A percentile compares a stretch with the other conserved stretches of the same genome.
phyloP scores from a whole-genome alignment of 2,113 vertebrate genomes.

The Craseonycteris thonglongyai region DNA sequence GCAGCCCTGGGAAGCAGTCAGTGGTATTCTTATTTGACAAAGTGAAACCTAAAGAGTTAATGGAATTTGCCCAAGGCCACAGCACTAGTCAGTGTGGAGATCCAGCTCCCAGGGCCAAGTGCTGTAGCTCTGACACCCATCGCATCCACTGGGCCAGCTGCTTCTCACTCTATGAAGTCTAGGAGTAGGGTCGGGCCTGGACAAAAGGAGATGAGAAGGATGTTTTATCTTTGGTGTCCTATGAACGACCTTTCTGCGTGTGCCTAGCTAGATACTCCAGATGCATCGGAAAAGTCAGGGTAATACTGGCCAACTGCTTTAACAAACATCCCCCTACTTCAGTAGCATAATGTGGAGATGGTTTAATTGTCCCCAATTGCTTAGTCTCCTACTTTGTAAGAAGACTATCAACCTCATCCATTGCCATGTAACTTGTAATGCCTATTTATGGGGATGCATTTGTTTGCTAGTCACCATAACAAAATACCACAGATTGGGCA shows the following conservation, averaged over 20 bases:
- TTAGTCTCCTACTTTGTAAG: neutral
- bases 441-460: neutral
- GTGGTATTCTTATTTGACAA: neutral
- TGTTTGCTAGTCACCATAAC: neutral
- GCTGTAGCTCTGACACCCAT: neutral
- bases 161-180: neutral
- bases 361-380: neutral
- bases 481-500: neutral
- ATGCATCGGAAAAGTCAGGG: neutral
- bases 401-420: neutral
- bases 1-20: neutral
- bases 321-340: neutral
- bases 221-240: neutral
- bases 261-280: neutral
- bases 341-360: neutral
- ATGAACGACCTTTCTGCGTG: neutral
- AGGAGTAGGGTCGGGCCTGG: neutral
- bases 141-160: neutral
- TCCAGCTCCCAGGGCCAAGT: neutral
- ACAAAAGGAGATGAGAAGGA: neutral
- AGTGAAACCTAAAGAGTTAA: neutral
- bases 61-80: neutral
- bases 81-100: neutral
- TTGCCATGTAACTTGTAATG: neutral
- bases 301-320: neutral